Base-by-base conservation (phyloP, 2,888 invertebrate species). In the Dichetophora obliterata region DNA sequence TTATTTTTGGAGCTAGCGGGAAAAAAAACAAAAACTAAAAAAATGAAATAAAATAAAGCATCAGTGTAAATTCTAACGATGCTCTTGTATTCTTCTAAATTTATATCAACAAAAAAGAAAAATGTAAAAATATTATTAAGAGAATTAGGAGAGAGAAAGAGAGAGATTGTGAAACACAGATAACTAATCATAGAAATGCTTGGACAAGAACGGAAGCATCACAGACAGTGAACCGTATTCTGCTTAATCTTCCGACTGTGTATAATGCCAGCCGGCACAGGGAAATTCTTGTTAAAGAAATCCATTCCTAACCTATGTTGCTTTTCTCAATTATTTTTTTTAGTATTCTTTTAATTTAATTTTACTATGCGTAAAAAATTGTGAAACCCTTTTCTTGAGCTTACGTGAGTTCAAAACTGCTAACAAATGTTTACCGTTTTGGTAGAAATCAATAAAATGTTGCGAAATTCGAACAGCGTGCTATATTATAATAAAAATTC, bases 1-100 rank as follows among this genome's bases (percentile, higher is more conserved):
- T 77, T 71, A 77, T 77, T 79, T 78, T 78, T 78, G 77, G 77
- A 71, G 77, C 77, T 70, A 70, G 70, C 69, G 65, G 43, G 54
- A 50, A 19, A 43, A 43, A 43, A 43, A 43, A 11, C 2, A 43
- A 43, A 43, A 37, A 37, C 31, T 37, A 11, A 43, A 43, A 43
- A 43, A 11, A 43, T 11, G 2, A 43, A 11, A 37, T 8, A 54
- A 57, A 57, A 37, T 5, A 19, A 31, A 76, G 66, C 72, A 75
- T 71, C 66, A 68, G 72, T 72, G 72, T 71, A 75, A 63, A 68
- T 78, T 75, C 37, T 66, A 65, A 72, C 68, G 66, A 57, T 68
- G 70, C 37, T 27, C 50, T 74, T 54, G 43, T 70, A 65, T 68
- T 71, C 72, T 27, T 75, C 77, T 75, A 78, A 78, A 77, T 75